Base-by-base conservation (phyloP, 1,140 invertebrate genomes). In the Tetragonula clypearis region DNA sequence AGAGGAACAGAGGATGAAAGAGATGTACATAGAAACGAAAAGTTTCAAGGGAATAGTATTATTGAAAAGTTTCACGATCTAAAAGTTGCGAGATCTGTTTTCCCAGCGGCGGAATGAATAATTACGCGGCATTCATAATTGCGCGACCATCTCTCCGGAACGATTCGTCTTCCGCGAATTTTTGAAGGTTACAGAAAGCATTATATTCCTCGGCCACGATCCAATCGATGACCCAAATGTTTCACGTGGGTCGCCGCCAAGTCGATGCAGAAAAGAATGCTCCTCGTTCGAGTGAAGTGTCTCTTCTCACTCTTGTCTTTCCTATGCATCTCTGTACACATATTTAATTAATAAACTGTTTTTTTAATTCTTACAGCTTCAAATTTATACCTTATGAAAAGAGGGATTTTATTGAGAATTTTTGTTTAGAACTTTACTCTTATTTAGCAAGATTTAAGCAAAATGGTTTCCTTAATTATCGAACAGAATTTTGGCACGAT, bases 151-250 rank as follows among this genome's bases (percentile, higher is more conserved):
- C 60, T 49, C 55, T 60, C 17, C 55, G 19, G 19, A 35, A 26
- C 62, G 23, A 21, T 41, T 68, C 72, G 23, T 56, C 30, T 79
- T 80, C 53, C n/a, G 30, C 49, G 60, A 58, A 68, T 77, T 88
- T 62, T 35, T 26, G 83, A 79, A 88, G 69, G 55, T 26, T 73
- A 21, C 30, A 53, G 60, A 73, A 84, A 84, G 68, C 73, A 68
- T 78, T 30, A 79, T 84, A 79, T 84, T 71, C 35, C 68, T 23
- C 76, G 72, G 41, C 55, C 68, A 14, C 72, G 41, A 73, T 77
- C 35, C 55, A 71, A 90, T 89, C 88, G 88, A 90, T 90, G 88
- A 89, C 88, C 88, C 68, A 89, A 83, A 90, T 89, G 88, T 56
- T 15, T 69, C 60, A 41, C 79, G 86, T 82, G 62, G 68, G 81